These are phyloP conservation scores for Doryteuthis pealeii DNA, from an alignment of 1,140 invertebrate genomes.

Conservation along the genomic window DNA sequence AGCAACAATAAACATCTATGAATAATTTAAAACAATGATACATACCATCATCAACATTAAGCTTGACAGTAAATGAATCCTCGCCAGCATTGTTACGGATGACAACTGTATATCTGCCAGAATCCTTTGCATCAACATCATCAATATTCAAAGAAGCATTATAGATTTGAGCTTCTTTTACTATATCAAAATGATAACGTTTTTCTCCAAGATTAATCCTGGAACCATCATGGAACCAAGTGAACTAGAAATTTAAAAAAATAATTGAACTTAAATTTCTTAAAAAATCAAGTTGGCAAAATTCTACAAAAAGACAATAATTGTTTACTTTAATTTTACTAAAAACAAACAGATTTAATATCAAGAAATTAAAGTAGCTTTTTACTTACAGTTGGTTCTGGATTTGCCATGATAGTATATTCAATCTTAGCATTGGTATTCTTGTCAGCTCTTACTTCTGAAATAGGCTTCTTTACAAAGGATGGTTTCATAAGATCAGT, in stretches of 20 bases:
- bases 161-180: neutral
- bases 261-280: neutral
- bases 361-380: neutral
- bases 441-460: neutral
- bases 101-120: conserved; percentile 56
- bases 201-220: neutral
- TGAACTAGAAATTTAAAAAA: conserved; percentile 6
- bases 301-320: no score
- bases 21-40: neutral
- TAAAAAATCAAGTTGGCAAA: no score
- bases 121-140: conserved; percentile 51
- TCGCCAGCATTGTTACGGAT: neutral
- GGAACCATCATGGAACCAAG: neutral
- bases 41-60: neutral
- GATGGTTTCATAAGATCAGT: neutral
- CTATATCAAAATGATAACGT: neutral
- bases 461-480: neutral
- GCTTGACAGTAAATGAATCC: neutral
- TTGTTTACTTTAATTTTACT: no score
- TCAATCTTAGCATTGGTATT: neutral
- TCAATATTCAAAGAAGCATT: conserved; percentile 44
- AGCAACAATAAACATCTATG: no score
- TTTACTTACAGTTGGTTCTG: conserved; percentile 2
- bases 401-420: neutral
- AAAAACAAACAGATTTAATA: neutral